These are phyloP conservation scores for Corythornis leucogaster DNA, from an alignment of 2,797 vertebrate genomes.

Conservation along the genomic window DNA sequence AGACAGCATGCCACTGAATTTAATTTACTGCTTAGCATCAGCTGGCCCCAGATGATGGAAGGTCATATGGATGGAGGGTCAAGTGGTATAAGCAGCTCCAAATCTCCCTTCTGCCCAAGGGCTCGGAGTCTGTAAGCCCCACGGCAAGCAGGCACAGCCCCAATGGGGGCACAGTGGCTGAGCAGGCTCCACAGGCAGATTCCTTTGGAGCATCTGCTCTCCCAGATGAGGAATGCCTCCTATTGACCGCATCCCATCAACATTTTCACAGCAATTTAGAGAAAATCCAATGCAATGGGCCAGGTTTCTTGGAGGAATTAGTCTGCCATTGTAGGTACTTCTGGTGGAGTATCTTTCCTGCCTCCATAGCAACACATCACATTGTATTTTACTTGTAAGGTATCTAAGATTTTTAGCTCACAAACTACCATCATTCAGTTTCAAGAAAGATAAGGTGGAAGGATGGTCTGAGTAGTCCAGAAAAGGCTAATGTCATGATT, in stretches of 20 bases:
- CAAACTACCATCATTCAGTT: background rate
- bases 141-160: background rate
- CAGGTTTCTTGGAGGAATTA: background rate
- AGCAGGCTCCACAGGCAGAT: constrained; percentile 30
- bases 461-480: background rate
- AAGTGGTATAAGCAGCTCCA: constrained; percentile 59
- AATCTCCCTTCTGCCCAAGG: constrained; percentile 46
- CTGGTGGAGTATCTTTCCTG: background rate
- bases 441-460: background rate
- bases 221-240: background rate
- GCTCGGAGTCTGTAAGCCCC: background rate
- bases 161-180: background rate
- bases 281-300: background rate
- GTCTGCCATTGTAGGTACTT: background rate
- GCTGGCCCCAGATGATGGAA: constrained; percentile 57
- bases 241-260: background rate
- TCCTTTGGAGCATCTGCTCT: constrained; percentile 46
- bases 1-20: constrained; percentile 62
- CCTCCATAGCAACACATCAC: background rate
- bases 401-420: background rate
- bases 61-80: constrained; percentile 59
- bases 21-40: constrained; percentile 70
- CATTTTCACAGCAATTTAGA: background rate
- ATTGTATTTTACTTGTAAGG: background rate
- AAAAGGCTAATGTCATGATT: background rate